These are phyloP conservation scores for Scaptomyza caliginosa DNA, from an alignment of 2,888 invertebrate genomes.

Conservation along the genomic window DNA sequence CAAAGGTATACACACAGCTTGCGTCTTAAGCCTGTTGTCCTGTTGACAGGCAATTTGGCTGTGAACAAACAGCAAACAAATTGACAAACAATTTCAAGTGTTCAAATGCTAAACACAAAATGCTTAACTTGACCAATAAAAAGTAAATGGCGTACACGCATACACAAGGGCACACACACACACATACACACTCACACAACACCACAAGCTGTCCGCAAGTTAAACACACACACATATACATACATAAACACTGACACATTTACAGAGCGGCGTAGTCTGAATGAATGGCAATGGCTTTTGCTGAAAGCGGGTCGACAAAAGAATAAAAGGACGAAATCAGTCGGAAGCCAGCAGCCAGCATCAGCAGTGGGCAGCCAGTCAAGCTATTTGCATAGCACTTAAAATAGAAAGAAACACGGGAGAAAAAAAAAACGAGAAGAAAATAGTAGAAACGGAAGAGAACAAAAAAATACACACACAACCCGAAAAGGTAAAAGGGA, in stretches of 20 bases:
- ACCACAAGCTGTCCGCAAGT: conserved; percentile 64
- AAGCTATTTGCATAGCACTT: conserved; percentile 70
- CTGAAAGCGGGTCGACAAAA: conserved; percentile 54
- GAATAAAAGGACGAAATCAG: conserved; percentile 60
- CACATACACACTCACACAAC: conserved; percentile 16
- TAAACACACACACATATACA: conserved; percentile 39
- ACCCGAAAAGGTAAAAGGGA: conserved; percentile 40
- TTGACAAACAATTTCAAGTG: conserved; percentile 67
- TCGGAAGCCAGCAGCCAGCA: conserved; percentile 42
- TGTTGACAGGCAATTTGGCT: conserved; percentile 44
- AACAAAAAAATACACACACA: background rate
- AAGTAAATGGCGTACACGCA: conserved; percentile 58
- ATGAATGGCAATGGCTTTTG: conserved; percentile 61
- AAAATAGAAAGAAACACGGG: conserved; percentile 59
- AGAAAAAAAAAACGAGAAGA: conserved; percentile 17
- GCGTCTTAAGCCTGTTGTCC: conserved; percentile 43
- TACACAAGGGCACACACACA: conserved; percentile 18
- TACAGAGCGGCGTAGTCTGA: conserved; percentile 22
- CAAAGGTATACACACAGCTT: conserved; percentile 5
- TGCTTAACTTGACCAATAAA: conserved; percentile 65
- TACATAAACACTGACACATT: conserved; percentile 10
- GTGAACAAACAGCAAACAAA: conserved; percentile 64
- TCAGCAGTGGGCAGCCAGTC: conserved; percentile 31
- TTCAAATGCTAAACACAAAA: conserved; percentile 59
- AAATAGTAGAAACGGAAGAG: background rate